Conservation (phyloP, 2,113 vertebrate species). For the Cheirogaleus medius region DNA sequence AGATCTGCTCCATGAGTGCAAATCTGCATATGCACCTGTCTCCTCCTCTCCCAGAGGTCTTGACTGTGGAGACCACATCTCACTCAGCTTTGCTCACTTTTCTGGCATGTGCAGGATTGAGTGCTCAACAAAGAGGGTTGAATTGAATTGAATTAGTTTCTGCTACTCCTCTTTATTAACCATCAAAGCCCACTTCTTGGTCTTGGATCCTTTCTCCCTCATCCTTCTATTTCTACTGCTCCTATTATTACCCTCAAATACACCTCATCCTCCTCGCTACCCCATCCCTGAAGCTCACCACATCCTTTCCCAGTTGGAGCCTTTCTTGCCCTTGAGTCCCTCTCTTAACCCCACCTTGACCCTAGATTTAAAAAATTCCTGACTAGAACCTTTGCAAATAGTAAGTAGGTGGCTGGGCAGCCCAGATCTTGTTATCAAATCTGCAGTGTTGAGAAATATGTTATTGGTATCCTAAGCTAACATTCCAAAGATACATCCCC, state of each 20-base stretch:
- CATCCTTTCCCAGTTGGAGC: not conserved
- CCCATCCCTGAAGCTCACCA: not conserved
- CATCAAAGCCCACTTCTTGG: not conserved
- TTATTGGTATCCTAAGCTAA: not conserved
- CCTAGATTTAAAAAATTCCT: not conserved
- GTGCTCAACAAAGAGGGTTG: not conserved
- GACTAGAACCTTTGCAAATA: not conserved
- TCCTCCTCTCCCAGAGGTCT: not conserved
- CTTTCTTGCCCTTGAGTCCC: not conserved
- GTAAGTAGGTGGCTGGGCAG: not conserved
- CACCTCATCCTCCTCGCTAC: fast-evolving
- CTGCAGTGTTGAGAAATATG: not conserved
- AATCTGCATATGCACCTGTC: too few species aligned
- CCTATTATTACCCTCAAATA: not conserved
- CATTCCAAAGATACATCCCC: not conserved
- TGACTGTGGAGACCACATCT: not conserved
- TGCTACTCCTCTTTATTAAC: not conserved
- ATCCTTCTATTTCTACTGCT: not conserved
- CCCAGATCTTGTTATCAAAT: not conserved
- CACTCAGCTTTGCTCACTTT: not conserved
- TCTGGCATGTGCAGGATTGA: not conserved
- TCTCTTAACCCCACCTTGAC: not conserved
- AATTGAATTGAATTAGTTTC: not conserved
- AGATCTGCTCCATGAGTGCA: not conserved
- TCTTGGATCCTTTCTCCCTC: fast-evolving